Percentiles rank a stretch among this genome's conserved stretches.
These are phyloP conservation scores for Apoda limacodes DNA, from an alignment of 2,888 invertebrate species.

Conservation along the genomic window DNA sequence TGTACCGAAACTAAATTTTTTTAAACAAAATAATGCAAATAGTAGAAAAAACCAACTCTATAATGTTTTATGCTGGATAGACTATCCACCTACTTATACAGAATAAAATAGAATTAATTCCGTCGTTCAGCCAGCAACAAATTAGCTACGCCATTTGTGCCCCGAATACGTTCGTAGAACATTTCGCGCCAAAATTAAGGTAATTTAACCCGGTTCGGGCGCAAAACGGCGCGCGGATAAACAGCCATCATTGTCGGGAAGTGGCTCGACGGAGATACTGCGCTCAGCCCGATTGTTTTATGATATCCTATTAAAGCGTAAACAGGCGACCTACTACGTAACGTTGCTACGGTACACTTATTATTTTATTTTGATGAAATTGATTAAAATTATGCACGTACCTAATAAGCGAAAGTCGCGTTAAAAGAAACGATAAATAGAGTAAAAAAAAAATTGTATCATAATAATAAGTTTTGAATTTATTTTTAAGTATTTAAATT, in stretches of 20 bases:
- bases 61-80: no score
- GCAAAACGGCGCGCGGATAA: slow-evolving; percentile 35
- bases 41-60: no score
- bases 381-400: no score
- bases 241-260: slow-evolving; percentile 37
- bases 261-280: slow-evolving; percentile 21
- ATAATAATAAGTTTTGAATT: no score
- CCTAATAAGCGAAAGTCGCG: no score
- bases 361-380: no score
- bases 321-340: slow-evolving; percentile 18
- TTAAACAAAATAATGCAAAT: no score
- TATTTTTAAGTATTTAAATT: no score
- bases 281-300: slow-evolving; percentile 39
- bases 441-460: no score
- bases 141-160: slow-evolving; percentile 30
- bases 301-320: slow-evolving; percentile 41
- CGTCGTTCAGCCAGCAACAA: slow-evolving; percentile 25
- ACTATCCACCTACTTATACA: slow-evolving; percentile 7
- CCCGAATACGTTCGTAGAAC: slow-evolving; percentile 21
- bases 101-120: neutral
- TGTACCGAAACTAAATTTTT: no score
- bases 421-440: no score
- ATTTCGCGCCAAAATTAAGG: slow-evolving; percentile 48
- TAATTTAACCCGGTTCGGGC: slow-evolving; percentile 35
- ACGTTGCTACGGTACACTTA: neutral